Percentiles rank a stretch among this genome's conserved stretches.
These are phyloP conservation scores for Spodoptera frugiperda DNA, from an alignment of 1,140 invertebrate species.

Conservation along the genomic window DNA sequence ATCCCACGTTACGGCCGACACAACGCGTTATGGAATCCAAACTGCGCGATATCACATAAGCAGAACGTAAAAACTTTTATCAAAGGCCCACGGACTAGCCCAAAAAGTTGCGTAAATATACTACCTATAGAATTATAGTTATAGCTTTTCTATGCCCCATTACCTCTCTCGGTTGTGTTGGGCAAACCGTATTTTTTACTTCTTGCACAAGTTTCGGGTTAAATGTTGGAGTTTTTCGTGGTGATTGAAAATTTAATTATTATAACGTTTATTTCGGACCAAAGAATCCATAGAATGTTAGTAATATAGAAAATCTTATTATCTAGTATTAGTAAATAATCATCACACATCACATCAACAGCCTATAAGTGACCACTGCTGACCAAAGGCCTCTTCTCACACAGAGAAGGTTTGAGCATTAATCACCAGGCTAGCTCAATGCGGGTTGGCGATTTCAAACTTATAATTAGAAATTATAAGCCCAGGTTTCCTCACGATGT, in stretches of 20 bases:
- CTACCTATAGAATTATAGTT: slow-evolving; percentile 34
- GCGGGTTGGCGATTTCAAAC: no score
- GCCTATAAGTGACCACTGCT: no score
- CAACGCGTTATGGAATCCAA: slow-evolving; percentile 67
- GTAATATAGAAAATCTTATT: no score
- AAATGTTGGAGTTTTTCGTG: slow-evolving; percentile 55
- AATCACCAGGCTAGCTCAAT: no score
- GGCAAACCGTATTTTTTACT: slow-evolving; percentile 70
- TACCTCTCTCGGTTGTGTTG: slow-evolving; percentile 61
- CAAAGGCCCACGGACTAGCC: slow-evolving; percentile 67
- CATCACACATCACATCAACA: no score
- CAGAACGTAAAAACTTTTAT: slow-evolving; percentile 83
- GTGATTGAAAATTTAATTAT: slow-evolving; percentile 60
- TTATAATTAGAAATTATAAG: no score
- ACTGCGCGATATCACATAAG: slow-evolving; percentile 73
- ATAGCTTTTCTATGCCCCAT: slow-evolving; percentile 76
- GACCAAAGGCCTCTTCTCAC: no score
- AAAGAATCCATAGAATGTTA: no score
- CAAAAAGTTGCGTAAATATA: slow-evolving; percentile 66
- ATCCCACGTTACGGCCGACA: slow-evolving; percentile 20
- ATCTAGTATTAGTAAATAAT: no score
- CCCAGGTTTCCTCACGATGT: no score
- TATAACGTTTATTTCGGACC: no score
- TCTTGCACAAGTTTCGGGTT: slow-evolving; percentile 67
- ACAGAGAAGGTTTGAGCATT: no score